Evolutionary conservation across 2,888 invertebrate species (phyloP), one percentile per base, ranked within the genome.

Genomic region (Apamea sordens): DNA sequence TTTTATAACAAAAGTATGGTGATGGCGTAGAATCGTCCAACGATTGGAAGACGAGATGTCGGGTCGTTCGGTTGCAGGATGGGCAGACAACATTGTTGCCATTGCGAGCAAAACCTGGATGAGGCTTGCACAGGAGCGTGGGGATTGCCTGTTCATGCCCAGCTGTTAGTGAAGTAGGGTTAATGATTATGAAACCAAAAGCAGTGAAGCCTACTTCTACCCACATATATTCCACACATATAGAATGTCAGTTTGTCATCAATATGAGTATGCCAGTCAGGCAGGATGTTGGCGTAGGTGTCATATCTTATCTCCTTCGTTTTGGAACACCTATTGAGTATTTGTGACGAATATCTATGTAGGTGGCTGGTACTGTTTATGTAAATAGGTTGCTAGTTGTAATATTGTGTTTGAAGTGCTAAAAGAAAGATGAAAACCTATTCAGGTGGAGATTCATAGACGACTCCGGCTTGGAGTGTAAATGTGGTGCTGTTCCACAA

Each of bases 201-300:
- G 13, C 24, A 74, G 4, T 47, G 18, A 47, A 64, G 76, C 47
- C 18, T 64, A n/a, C 56, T 28, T 36, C 11, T 53, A 70, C 28
- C 8, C 15, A 28, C n/a, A 6, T 44, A 65, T 24, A 47, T 18
- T n/a, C 7, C 41, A 74, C 15, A 63, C 36, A 50, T 28, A 70
- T 50, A 44, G 18, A 36, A 53, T 83, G 53, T 41, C 77, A 77
- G 28, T 65, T 73, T 64, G 86, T 73, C 70, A 85, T 71, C 79
- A 68, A 76, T 41, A 70, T 69, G 56, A 84, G 84, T 86, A 75
- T 63, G 10, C 21, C 11, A 86, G 72, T 63, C 7, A 73, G 32
- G 47, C 80, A 80, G 87, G 85, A 85, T 87, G 76, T 80, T 64
- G 8, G 73, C 21, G 85, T 87, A 63, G 87, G 85, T 44, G 85